Evolutionary conservation across 2,113 vertebrate genomes (phyloP), one percentile per base, ranked within the genome.

Genomic region (Collichthys lucidus): DNA sequence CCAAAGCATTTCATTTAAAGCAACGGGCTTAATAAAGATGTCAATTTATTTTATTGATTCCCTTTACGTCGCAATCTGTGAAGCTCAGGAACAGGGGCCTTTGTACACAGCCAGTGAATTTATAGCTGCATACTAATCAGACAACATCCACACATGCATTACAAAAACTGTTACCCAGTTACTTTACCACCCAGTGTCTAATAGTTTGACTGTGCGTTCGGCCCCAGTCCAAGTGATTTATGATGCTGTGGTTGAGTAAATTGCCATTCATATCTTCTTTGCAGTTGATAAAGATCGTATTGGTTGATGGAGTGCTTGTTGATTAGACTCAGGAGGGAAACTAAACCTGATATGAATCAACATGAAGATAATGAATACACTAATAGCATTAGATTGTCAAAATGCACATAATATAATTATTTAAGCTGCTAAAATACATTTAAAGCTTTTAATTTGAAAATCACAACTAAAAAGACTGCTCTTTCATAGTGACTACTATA

Each of bases 1-100:
- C 69, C 22, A 75, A 76, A 52, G 66, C 62, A 86, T 60, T 75
- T 79, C 49, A 80, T 61, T 61, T 65, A 44, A 57, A 86, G 80
- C 78, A 68, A 71, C 60, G 26, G 44, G 26, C 74, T 77, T 74
- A 89, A 89, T 92, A 89, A 90, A 94, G 82, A 82, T 70, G 81
- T 86, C 79, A 69, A 72, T 90, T 88, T 80, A 78, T 77, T 89
- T 90, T 88, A 93, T 89, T 77, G 86, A 91, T 91, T 91, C 68
- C 69, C 78, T 91, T 88, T 85, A 72, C 70, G 75, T 82, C 67
- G 44, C 67, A 65, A 19, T 63, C 47, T 12, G 49, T 81, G 66
- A 82, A 74, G 65, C 49, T 24, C 19, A 68, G 70, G 11, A 85
- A 60, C 75, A 52, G 62, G 31, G 47, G 31, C 59, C 15, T 59